Evolutionary conservation across 1,140 invertebrate species (phyloP), one percentile per base, ranked within the genome.

Genomic region (Scaptodrosophila lebanonensis): DNA sequence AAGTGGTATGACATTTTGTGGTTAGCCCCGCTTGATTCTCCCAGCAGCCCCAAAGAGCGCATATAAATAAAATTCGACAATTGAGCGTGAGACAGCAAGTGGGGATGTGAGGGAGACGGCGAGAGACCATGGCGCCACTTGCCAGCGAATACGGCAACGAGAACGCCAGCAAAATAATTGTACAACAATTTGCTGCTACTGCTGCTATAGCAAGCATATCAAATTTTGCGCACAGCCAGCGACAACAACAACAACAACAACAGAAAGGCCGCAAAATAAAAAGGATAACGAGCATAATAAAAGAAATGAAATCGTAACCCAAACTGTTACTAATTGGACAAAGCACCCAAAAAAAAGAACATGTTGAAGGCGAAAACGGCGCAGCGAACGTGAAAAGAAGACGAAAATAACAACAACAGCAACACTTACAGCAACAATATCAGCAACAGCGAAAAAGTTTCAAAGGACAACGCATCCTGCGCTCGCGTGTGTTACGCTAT

Each of bases 231-330:
- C 68, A 79, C 58, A 44, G 47, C 42, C 36, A 30, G 50, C 71
- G 51, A 32, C 60, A 51, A 27, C 36, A 12, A 51, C 25, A 29
- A 17, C 39, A 56, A 43, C 43, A 18, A 35, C 35, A 38, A 20
- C 39, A 35, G 17, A 6, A 36, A 27, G 22, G 22, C 52, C 22
- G 38, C 45, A 59, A 69, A 73, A 82, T 69, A 82, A 82, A 82
- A 82, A 75, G 75, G 75, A 82, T 82, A 82, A 82, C 75, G 75
- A 82, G 76, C 70, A 82, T 76, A 82, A 82, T 82, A 82, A 82
- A 83, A 82, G 75, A 82, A 82, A 75, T 83, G 75, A 82, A 82
- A 82, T 70, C 75, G 76, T 82, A 82, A 57, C 70, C 76, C 75
- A 79, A 83, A 82, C 76, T 60, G 75, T 82, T 82, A 79, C 75